phyloP scores from a whole-genome alignment of 2,888 invertebrate genomes.

The Enoplolaimus lenunculus region DNA sequence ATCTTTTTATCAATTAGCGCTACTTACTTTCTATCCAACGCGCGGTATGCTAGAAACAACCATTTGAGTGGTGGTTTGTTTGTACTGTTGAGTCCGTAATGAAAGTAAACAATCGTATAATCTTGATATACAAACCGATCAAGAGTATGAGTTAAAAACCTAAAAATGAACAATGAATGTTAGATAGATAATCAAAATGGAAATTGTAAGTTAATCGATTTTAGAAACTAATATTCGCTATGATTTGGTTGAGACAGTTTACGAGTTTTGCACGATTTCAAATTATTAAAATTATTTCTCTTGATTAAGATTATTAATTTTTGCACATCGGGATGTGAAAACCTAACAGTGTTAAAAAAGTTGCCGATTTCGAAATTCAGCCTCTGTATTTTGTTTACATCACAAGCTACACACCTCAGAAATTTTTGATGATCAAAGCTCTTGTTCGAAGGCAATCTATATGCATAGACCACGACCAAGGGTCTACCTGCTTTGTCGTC shows the following conservation, averaged over 20 bases:
- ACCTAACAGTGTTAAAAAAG: too few relatives aligned
- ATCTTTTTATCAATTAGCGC: too few relatives aligned
- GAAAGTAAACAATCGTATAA: constrained; percentile 93
- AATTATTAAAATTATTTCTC: too few relatives aligned
- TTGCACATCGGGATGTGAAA: too few relatives aligned
- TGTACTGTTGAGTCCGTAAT: constrained; percentile 81
- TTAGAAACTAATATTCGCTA: background rate
- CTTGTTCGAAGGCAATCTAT: constrained; percentile 65
- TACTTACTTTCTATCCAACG: constrained; percentile 72
- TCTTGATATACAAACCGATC: constrained; percentile 96
- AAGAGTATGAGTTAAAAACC: constrained; percentile 79
- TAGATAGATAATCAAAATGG: constrained; percentile 15
- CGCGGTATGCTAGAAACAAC: constrained; percentile 89
- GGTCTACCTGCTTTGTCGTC: constrained; percentile 73
- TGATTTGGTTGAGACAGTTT: constrained; percentile 15
- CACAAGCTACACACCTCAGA: too few relatives aligned
- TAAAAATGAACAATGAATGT: constrained; percentile 45
- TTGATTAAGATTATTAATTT: too few relatives aligned
- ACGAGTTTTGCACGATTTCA: too few relatives aligned
- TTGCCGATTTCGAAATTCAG: too few relatives aligned
- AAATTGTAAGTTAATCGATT: constrained; percentile 15
- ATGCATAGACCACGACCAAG: constrained; percentile 89
- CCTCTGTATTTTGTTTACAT: too few relatives aligned
- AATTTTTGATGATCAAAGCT: constrained; percentile 60
- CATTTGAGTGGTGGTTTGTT: constrained; percentile 90